Evolutionary conservation across 2,888 invertebrate species (phyloP), one percentile per base, ranked within the genome.

Genomic region (Chironomus riparius): DNA sequence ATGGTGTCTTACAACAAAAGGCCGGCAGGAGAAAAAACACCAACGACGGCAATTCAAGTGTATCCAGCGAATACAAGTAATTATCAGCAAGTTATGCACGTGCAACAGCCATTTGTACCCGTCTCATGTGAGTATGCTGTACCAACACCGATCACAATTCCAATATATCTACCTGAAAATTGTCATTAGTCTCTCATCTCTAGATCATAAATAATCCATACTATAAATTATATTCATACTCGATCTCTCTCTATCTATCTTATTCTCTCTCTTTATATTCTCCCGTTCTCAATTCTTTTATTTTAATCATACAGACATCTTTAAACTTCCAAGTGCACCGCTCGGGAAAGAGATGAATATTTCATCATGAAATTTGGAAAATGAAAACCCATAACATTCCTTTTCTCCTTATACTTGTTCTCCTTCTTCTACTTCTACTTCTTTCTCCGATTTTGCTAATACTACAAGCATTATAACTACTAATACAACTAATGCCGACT

Each of bases 11-110:
- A 95, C 87, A 95, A 95, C 87, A 22, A 47, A 48, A 92, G 97
- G 87, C 93, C 97, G 84, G 94, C 96, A 82, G 95, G 94, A 79
- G 96, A 96, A 87, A 97, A 97, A 86, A 95, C 95, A 65, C 18
- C 65, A 22, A 56, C 56, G 56, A 56, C 56, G 84, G 96, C 97
- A 84, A 89, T 97, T 85, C 97, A 97, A 82, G 93, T 97, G 82
- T 97, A 96, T 88, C 95, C 95, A 86, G 94, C 95, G 83, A 90
- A 91, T 83, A 92, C 92, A 84, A 92, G 92, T 82, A 93, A 94
- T 83, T 94, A 95, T 87, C 95, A 96, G 87, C 96, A 96, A 87
- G 90, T 96, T 86, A 92, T 96, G 91, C 94, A 94, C 88, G 90
- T 94, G 83, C 87, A 88, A 83, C 94, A 95, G 90, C 95, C 95